These are phyloP conservation scores for Hyposoter didymator DNA, from an alignment of 2,888 invertebrate genomes.

Conservation along the genomic window DNA sequence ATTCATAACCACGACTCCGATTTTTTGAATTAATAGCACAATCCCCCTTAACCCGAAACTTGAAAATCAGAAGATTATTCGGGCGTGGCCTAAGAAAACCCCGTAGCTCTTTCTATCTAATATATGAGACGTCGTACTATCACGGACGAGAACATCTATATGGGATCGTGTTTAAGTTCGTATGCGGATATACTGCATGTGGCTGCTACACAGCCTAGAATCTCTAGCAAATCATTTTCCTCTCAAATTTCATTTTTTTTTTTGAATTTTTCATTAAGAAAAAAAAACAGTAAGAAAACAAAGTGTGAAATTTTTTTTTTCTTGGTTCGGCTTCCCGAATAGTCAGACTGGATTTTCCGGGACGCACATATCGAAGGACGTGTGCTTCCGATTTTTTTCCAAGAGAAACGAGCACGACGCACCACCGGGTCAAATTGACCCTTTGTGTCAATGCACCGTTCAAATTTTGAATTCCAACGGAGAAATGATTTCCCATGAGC, in stretches of 20 bases:
- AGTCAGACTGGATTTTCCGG: no score
- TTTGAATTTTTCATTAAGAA: not conserved
- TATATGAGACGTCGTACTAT: conserved; percentile 31
- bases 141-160: conserved; percentile 65
- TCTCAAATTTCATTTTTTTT: conserved; percentile 27
- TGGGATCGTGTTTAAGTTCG: conserved; percentile 57
- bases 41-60: conserved; percentile 8
- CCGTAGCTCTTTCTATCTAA: conserved; percentile 27
- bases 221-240: conserved; percentile 34
- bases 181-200: conserved; percentile 20
- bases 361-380: no score
- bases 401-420: no score
- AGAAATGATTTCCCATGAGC: not conserved
- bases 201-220: conserved; percentile 12
- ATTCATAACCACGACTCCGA: conserved; percentile 25
- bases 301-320: no score
- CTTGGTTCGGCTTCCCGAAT: not conserved
- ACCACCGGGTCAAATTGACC: no score
- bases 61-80: conserved; percentile 29
- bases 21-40: conserved; percentile 41
- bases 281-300: not conserved
- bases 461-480: no score
- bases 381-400: no score
- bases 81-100: conserved; percentile 51
- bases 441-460: no score